phyloP scores from a whole-genome alignment of 2,113 vertebrate species.

The Corvus hawaiiensis region DNA sequence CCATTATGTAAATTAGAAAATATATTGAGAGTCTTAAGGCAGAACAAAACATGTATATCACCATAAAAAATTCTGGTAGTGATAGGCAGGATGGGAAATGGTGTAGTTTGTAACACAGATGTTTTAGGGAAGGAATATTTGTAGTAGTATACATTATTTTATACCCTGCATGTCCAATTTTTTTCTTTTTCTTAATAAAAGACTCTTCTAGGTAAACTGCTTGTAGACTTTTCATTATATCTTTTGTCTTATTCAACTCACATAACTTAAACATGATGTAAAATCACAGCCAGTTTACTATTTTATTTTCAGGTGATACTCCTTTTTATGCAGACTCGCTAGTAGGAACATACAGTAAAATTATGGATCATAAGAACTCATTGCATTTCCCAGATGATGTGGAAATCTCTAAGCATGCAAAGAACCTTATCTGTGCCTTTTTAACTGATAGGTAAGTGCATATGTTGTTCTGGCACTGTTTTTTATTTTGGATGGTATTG shows the following conservation, averaged over 20 bases:
- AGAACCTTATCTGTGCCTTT: slow-evolving; percentile 97
- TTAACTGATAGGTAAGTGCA: slow-evolving; percentile 88
- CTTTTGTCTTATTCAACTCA: neutral
- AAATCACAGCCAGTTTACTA: neutral
- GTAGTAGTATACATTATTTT: neutral
- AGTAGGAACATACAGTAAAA: slow-evolving; percentile 98
- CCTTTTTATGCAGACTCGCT: slow-evolving; percentile 98
- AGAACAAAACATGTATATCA: neutral
- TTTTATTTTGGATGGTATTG: neutral
- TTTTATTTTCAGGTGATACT: slow-evolving; percentile 86
- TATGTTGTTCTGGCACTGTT: neutral
- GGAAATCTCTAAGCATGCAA: slow-evolving; percentile 96
- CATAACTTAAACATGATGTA: neutral
- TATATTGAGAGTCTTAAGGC: neutral
- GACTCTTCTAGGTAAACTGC: neutral
- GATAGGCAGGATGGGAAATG: neutral
- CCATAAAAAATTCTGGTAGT: neutral
- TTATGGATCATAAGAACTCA: slow-evolving; percentile 99
- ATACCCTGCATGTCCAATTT: neutral
- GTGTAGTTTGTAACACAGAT: neutral
- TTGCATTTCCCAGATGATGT: slow-evolving; percentile 95
- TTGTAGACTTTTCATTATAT: neutral
- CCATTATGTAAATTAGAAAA: neutral
- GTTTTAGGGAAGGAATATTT: neutral
- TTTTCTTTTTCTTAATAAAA: neutral